Percentiles rank a stretch among this genome's conserved stretches.
Evolutionary conservation across 2,888 invertebrate species (phyloP).

Genomic region (Biston stratarius): DNA sequence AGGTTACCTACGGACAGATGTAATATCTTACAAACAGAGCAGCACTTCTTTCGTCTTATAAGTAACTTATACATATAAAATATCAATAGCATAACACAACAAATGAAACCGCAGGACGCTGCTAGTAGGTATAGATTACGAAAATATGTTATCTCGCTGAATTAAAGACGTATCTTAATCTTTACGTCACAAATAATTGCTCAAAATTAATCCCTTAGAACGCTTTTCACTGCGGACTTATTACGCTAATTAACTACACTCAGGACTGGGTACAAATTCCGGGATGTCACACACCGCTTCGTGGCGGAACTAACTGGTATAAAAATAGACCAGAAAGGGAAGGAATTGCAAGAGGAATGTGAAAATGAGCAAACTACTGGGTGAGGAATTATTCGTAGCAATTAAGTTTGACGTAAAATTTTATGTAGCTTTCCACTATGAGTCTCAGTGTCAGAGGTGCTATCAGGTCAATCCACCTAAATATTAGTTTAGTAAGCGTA

Average conservation of each 20-base stretch:
- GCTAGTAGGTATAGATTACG: no score
- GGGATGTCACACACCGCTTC: constrained; percentile 8
- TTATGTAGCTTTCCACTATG: no score
- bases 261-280: constrained; percentile 14
- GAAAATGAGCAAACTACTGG: constrained; percentile 17
- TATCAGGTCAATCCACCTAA: no score
- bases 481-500: no score
- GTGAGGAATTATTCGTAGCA: background rate
- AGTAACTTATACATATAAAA: no score
- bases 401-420: background rate
- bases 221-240: constrained; percentile 10
- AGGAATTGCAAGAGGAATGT: constrained; percentile 3
- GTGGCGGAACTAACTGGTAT: constrained; percentile 9
- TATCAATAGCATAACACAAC: no score
- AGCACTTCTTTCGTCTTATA: no score
- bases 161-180: background rate
- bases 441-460: no score
- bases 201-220: constrained; percentile 1
- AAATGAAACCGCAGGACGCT: no score
- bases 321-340: constrained; percentile 4
- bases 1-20: no score
- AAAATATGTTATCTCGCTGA: background rate
- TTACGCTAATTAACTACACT: constrained; percentile 20
- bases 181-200: background rate
- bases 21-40: no score